Percentiles rank a stretch among this genome's conserved stretches.
Evolutionary conservation across 2,888 invertebrate species (phyloP).

Genomic region (Drosophila hamatofila): DNA sequence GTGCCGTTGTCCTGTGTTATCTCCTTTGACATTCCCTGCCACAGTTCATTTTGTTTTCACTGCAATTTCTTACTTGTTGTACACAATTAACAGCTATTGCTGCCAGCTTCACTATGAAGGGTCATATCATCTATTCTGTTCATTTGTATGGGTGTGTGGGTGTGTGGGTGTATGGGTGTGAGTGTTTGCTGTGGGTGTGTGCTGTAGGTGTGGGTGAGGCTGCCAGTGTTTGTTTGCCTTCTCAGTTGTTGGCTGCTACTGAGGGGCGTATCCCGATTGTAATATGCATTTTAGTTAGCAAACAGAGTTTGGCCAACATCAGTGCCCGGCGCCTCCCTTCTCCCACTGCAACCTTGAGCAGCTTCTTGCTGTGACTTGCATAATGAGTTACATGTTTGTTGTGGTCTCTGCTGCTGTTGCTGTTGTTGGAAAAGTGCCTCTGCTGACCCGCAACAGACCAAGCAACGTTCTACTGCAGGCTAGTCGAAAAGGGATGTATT

Average conservation of each 20-base stretch:
- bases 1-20: slow-evolving; percentile 27
- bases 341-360: slow-evolving; percentile 28
- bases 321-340: slow-evolving; percentile 15
- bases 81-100: slow-evolving; percentile 77
- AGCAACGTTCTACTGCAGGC: neutral
- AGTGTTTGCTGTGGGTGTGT: slow-evolving; percentile 26
- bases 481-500: neutral
- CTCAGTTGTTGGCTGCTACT: slow-evolving; percentile 36
- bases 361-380: slow-evolving; percentile 62
- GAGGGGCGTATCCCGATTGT: slow-evolving; percentile 53
- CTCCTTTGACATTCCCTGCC: slow-evolving; percentile 62
- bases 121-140: slow-evolving; percentile 19
- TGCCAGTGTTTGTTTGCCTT: slow-evolving; percentile 36
- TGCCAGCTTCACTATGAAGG: slow-evolving; percentile 7
- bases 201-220: slow-evolving; percentile 9
- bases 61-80: slow-evolving; percentile 77
- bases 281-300: slow-evolving; percentile 61
- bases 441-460: neutral
- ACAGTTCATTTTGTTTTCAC: slow-evolving; percentile 75
- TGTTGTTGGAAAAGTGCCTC: slow-evolving; percentile 6
- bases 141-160: slow-evolving; percentile 17
- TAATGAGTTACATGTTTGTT: slow-evolving; percentile 73
- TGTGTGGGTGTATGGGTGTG: slow-evolving; percentile 2
- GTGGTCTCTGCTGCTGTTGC: slow-evolving; percentile 27
- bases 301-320: slow-evolving; percentile 25